Evolutionary conservation across 1,140 invertebrate genomes (phyloP), one percentile per base, ranked within the genome.

Genomic region (Ephestia elutella): DNA sequence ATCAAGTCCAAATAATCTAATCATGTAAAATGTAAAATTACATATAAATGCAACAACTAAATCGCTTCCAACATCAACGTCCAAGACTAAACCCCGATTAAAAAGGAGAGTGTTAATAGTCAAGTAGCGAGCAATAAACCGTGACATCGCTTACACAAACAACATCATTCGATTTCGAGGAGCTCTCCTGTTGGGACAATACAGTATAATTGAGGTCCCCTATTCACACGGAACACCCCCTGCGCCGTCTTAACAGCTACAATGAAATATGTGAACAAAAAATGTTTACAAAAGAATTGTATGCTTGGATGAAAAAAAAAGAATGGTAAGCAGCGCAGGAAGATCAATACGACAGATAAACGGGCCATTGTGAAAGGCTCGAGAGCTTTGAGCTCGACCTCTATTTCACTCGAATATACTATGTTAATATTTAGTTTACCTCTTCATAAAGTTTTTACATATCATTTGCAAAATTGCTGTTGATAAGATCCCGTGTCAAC

Each of bases 281-380:
- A 82, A 80, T 66, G 63, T 73, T 73, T 66, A 77, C 70, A 72
- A 75, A 70, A 63, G 69, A 66, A 76, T 82, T 82, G 72, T 82
- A 71, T 77, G 65, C 57, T 56, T 55, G 65, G 71, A 77, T 70
- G 57, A 65, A 73, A 68, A 73, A 25, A 25, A 77, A 77, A 75
- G 65, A 73, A 75, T 71, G 73, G 69, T 65, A 63, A 71, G 63
- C 65, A 66, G 63, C 62, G 60, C 53, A 68, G 65, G 49, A 70
- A 86, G 81, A 86, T 86, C 74, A 75, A 82, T 80, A 78, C 65
- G 68, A 54, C 63, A 75, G 82, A 86, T 84, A 86, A 78, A 70
- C 71, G 71, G 60, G 54, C 68, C 66, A 80, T 82, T 80, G 75
- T 81, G 66, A 71, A 67, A 70, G 66, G 60, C 56, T 51, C 51